Percentiles rank a stretch among this genome's conserved stretches.
These are phyloP conservation scores for Thysanoteuthis rhombus DNA, from an alignment of 2,888 invertebrate species.

Conservation along the genomic window DNA sequence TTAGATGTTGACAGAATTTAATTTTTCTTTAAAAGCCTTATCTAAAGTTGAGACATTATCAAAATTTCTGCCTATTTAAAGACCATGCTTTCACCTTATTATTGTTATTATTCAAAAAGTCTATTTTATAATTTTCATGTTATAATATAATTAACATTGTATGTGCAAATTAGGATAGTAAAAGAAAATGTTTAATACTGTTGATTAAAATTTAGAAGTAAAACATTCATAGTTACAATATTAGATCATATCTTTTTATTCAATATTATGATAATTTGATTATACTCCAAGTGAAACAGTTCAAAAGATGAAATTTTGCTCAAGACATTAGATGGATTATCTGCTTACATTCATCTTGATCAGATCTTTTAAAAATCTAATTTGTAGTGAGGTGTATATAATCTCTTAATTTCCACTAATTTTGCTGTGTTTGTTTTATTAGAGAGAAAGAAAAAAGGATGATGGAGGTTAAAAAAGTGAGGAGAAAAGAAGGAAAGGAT, in stretches of 20 bases:
- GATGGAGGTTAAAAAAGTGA: no score
- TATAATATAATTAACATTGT: not conserved
- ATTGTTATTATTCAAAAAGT: not conserved
- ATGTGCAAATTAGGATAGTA: not conserved
- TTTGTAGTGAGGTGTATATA: not conserved
- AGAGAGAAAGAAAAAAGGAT: not conserved
- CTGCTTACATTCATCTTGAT: not conserved
- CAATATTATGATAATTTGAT: not conserved
- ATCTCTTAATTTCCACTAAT: not conserved
- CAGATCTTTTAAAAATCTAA: not conserved
- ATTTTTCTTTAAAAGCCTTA: not conserved
- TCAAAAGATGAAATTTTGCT: not conserved
- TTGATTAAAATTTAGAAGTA: not conserved
- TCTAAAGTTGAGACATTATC: not conserved
- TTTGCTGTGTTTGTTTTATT: not conserved
- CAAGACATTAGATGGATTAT: not conserved
- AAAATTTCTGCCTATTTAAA: not conserved
- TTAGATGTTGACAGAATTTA: not conserved
- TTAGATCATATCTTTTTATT: not conserved
- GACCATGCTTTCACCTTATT: not conserved
- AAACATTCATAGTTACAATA: not conserved
- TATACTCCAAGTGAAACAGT: not conserved
- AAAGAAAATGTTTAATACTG: not conserved
- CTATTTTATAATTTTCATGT: not conserved
- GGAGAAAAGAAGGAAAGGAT: not conserved